These are phyloP conservation scores for Trypoxylus dichotomus DNA, from an alignment of 1,140 invertebrate genomes.

Conservation along the genomic window DNA sequence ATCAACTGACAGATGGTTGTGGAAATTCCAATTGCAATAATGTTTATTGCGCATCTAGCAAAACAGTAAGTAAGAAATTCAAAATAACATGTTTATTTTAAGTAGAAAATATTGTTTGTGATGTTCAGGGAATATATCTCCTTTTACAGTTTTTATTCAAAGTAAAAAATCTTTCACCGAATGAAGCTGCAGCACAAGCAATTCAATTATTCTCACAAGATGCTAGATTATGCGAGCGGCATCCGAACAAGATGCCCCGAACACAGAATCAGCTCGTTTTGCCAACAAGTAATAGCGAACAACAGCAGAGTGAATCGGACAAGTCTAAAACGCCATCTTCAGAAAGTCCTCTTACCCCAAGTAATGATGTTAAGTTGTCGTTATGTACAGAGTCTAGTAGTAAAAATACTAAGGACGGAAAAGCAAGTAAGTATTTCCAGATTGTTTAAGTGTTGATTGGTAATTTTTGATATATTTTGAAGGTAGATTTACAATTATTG, in stretches of 20 bases:
- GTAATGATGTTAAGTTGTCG: constrained; percentile 42
- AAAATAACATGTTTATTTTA: not conserved
- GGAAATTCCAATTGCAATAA: constrained; percentile 84
- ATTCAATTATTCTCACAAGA: constrained; percentile 84
- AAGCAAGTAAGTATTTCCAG: constrained; percentile 31
- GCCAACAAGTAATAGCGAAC: constrained; percentile 24
- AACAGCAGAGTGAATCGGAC: not conserved
- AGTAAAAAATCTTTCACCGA: constrained; percentile 74
- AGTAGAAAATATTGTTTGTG: not conserved
- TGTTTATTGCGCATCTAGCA: constrained; percentile 85
- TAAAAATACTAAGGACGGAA: constrained; percentile 34
- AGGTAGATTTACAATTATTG: too few relatives aligned
- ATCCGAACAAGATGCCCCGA: constrained; percentile 72
- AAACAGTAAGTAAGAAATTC: constrained; percentile 61
- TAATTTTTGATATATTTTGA: too few relatives aligned
- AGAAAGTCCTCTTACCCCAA: not conserved
- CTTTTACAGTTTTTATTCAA: constrained; percentile 47
- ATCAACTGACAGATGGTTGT: constrained; percentile 88
- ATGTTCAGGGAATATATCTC: too few relatives aligned
- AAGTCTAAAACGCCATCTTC: not conserved
- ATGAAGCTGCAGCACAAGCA: constrained; percentile 86
- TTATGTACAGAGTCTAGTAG: constrained; percentile 36
- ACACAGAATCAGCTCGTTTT: constrained; percentile 51
- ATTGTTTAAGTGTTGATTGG: too few relatives aligned
- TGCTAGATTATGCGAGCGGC: constrained; percentile 77